Conservation (phyloP, 1,140 invertebrate species). For the Leptestheria dahalacensis region DNA sequence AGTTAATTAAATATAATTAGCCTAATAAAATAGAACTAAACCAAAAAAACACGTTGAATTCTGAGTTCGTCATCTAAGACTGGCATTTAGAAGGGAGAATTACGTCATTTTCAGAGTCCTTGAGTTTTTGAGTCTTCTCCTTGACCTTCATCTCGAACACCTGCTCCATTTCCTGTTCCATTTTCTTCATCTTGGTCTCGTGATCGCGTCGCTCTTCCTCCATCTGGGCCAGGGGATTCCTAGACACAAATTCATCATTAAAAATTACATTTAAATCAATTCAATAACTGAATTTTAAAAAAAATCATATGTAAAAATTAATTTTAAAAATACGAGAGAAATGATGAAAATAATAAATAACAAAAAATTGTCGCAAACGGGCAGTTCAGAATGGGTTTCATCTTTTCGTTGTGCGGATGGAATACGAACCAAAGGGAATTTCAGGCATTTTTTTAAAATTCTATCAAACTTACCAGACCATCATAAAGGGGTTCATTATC, state of each 20-base stretch:
- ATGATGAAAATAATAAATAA: neutral
- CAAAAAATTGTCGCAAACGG: conserved; percentile 5
- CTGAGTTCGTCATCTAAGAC: no score
- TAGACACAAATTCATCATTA: conserved; percentile 28
- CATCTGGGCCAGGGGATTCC: conserved; percentile 93
- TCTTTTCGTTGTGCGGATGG: no score
- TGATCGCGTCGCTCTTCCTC: conserved; percentile 94
- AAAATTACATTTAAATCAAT: neutral
- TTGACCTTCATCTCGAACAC: conserved; percentile 79
- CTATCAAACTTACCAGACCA: conserved; percentile 58
- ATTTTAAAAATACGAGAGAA: conserved; percentile 7
- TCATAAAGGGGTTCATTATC: conserved; percentile 74
- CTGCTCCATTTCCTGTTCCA: conserved; percentile 92
- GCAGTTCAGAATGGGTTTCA: neutral
- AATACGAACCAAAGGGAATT: no score
- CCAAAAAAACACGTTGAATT: no score
- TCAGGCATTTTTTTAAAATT: neutral
- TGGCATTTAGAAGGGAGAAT: conserved; percentile 25
- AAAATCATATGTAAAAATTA: no score
- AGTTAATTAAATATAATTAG: neutral
- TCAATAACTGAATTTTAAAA: conserved; percentile 6
- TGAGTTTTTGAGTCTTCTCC: conserved; percentile 83
- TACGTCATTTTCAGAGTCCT: conserved; percentile 79
- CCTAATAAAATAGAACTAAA: neutral
- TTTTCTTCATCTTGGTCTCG: conserved; percentile 88